Evolutionary conservation across 2,797 vertebrate species (phyloP).

Genomic region (Esox lucius): DNA sequence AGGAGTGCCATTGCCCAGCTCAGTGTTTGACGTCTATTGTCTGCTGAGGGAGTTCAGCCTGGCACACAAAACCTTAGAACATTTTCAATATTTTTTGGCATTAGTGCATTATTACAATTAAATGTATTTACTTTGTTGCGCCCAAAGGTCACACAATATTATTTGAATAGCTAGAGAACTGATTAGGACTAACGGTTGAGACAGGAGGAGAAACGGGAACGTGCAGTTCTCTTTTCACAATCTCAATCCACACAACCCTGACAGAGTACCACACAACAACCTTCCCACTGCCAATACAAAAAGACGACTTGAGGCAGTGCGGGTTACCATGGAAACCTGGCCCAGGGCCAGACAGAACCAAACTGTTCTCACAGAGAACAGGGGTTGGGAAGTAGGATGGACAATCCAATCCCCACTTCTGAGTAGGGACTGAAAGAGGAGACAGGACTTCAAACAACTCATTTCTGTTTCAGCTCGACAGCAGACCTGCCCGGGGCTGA

Average conservation of each 20-base stretch:
- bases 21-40: neutral
- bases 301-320: constrained; percentile 17
- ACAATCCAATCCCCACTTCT: neutral
- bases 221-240: neutral
- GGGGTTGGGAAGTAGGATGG: neutral
- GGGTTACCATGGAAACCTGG: constrained; percentile 61
- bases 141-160: neutral
- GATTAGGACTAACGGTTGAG: too few relatives aligned
- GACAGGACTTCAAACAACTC: neutral
- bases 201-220: neutral
- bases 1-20: neutral
- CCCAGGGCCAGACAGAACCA: constrained; percentile 18
- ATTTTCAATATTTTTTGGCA: neutral
- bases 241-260: neutral
- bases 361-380: neutral
- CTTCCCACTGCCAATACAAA: constrained; percentile 12
- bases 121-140: neutral
- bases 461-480: neutral
- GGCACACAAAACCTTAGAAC: neutral
- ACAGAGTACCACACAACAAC: neutral
- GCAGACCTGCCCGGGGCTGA: neutral
- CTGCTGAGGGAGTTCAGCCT: neutral
- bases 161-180: too few relatives aligned
- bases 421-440: neutral
- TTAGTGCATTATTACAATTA: neutral